A percentile compares a stretch with the other conserved stretches of the same genome.
These are phyloP conservation scores for Dipus sagitta DNA, from an alignment of 2,797 vertebrate species.

Conservation along the genomic window DNA sequence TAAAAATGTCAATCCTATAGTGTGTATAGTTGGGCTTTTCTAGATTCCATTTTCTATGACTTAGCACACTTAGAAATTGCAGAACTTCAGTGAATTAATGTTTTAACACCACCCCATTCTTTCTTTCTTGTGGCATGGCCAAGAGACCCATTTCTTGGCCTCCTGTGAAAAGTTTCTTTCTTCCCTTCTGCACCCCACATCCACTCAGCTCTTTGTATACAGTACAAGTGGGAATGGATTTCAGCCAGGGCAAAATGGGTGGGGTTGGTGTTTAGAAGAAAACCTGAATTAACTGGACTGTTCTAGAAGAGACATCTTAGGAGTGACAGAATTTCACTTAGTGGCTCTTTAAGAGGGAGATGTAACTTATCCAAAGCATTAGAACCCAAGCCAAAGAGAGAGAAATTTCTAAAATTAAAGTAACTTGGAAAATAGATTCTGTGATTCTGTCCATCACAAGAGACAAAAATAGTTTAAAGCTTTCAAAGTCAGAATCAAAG, in stretches of 20 bases:
- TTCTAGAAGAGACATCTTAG: constrained; percentile 41
- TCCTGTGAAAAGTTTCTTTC: constrained; percentile 64
- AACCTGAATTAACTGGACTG: constrained; percentile 29
- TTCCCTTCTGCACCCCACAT: neutral
- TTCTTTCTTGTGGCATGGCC: neutral
- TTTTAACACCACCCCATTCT: neutral
- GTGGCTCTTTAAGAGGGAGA: constrained; percentile 59
- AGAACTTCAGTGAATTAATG: constrained; percentile 7
- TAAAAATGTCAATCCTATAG: neutral
- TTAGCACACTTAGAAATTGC: neutral
- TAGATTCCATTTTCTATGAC: constrained; percentile 27
- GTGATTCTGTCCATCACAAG: constrained; percentile 54
- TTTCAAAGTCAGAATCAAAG: constrained; percentile 50
- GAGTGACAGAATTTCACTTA: constrained; percentile 22
- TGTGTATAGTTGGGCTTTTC: neutral
- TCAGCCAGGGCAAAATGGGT: constrained; percentile 37
- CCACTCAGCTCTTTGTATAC: constrained; percentile 57
- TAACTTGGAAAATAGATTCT: constrained; percentile 58
- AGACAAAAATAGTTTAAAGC: constrained; percentile 38
- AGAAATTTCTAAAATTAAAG: constrained; percentile 77
- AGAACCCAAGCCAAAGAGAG: constrained; percentile 67
- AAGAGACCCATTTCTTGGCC: constrained; percentile 63
- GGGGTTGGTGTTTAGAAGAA: constrained; percentile 58
- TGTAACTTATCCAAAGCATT: constrained; percentile 53
- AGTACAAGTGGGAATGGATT: constrained; percentile 59